Evolutionary conservation across 1,140 invertebrate species (phyloP).

Genomic region (Drosophila kepulauana): DNA sequence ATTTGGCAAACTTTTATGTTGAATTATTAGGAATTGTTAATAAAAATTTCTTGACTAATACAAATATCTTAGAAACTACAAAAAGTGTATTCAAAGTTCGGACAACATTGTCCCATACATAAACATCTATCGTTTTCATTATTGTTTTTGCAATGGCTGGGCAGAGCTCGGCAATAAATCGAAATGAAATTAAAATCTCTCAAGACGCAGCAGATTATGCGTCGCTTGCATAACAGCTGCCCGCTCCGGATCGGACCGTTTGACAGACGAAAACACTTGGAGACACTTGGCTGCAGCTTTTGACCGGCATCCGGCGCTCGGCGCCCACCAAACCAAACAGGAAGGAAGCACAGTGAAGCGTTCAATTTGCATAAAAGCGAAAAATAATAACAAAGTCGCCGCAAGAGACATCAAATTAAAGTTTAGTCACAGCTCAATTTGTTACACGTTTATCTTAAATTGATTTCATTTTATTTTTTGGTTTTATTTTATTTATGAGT

Average conservation of each 20-base stretch:
- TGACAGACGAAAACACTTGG: constrained; percentile 21
- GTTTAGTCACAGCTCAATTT: constrained; percentile 30
- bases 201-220: constrained; percentile 40
- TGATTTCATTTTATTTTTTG: constrained; percentile 21
- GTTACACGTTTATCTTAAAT: constrained; percentile 14
- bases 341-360: constrained; percentile 42
- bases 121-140: constrained; percentile 18
- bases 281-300: constrained; percentile 19
- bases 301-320: constrained; percentile 14
- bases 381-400: not conserved
- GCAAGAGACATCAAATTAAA: constrained; percentile 28
- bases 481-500: constrained; percentile 26
- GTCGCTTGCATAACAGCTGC: constrained; percentile 35
- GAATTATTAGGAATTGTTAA: not conserved
- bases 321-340: constrained; percentile 34
- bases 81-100: constrained; percentile 9
- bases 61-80: not conserved
- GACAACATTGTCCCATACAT: not conserved
- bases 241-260: constrained; percentile 5
- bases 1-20: too few relatives aligned
- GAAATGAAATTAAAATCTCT: constrained; percentile 47
- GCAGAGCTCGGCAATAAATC: constrained; percentile 25
- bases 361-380: constrained; percentile 30
- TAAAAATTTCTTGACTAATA: not conserved
- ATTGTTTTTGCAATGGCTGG: constrained; percentile 21